These are phyloP conservation scores for Cosmia pyralina DNA, from an alignment of 2,888 invertebrate genomes.

Conservation along the genomic window DNA sequence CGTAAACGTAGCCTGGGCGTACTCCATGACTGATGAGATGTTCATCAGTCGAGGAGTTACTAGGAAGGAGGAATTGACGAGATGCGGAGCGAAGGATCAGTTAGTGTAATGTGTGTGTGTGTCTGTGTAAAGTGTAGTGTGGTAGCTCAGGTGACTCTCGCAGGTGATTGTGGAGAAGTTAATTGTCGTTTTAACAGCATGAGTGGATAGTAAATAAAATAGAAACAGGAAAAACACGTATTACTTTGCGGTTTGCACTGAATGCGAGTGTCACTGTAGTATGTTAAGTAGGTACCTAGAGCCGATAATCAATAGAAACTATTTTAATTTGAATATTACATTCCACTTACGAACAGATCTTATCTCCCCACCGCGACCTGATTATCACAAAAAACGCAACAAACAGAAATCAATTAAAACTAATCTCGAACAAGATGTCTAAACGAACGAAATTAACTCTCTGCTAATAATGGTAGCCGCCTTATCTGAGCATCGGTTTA, in stretches of 20 bases:
- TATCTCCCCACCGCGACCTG: constrained; percentile 50
- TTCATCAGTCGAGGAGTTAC: background rate
- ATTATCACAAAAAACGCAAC: constrained; percentile 65
- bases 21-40: background rate
- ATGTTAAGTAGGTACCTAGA: constrained; percentile 32
- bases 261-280: background rate
- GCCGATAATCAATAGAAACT: constrained; percentile 39
- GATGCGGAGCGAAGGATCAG: too few species aligned
- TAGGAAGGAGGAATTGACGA: background rate
- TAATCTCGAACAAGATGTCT: constrained; percentile 64
- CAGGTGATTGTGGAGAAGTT: background rate
- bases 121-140: too few species aligned
- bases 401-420: constrained; percentile 68
- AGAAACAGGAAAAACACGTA: background rate
- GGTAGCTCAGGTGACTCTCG: background rate
- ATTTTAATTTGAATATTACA: constrained; percentile 62
- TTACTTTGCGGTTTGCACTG: background rate
- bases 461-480: constrained; percentile 69
- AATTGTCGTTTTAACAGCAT: background rate
- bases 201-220: background rate
- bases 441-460: constrained; percentile 73
- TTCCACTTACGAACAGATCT: constrained; percentile 50
- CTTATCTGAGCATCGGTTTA: constrained; percentile 77
- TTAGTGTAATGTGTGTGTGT: too few species aligned
- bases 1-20: background rate